Base-by-base conservation (phyloP, 2,888 invertebrate species). In the Chrysomela aeneicollis region DNA sequence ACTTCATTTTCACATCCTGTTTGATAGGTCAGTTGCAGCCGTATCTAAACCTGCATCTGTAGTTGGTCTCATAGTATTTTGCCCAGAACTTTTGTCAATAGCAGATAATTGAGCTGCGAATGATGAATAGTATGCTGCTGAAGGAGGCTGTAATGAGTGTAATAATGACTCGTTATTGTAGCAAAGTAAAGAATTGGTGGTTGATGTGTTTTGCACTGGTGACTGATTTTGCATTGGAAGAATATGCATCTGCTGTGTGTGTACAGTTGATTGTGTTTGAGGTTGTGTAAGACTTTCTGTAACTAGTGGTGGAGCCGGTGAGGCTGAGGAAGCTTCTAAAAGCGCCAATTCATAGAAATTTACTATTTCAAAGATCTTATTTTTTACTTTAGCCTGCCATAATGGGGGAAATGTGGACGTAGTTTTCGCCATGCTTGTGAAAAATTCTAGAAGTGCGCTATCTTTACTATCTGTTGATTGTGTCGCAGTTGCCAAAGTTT, bases 241-340 rank as follows among this genome's bases (percentile, higher is more conserved):
- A 37, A 18, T 59, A 50, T 59, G 51, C 49, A 32, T 26, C 12
- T 49, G 49, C 19, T 35, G 30, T 54, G 32, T 54, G 54, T 54
- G 58, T 55, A 37, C 12, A 10, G 50, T 2, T 53, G 53, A 53
- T 53, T 53, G 53, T 32, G n/a, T 30, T 30, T 52, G 52, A 52
- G 47, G 19, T 49, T 59, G 30, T 59, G 50, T 19, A 30, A 12
- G 26, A 58, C 17, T 59, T 32, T 30, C 50, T 50, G 32, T 49
- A 49, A 21, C 12, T 59, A 50, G 21, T 59, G 64, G 64, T 59
- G 59, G 57, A 50, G 53, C 55, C 51, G 55, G 60, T 64, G 57
- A 59, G 63, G 52, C 22, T 59, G 63, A 63, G 50, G 63, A 59
- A n/a, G 42, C 22, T 63, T 58, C 42, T 63, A 59, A 59, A 32